phyloP scores from a whole-genome alignment of 2,113 vertebrate species.

The Mobula birostris region DNA sequence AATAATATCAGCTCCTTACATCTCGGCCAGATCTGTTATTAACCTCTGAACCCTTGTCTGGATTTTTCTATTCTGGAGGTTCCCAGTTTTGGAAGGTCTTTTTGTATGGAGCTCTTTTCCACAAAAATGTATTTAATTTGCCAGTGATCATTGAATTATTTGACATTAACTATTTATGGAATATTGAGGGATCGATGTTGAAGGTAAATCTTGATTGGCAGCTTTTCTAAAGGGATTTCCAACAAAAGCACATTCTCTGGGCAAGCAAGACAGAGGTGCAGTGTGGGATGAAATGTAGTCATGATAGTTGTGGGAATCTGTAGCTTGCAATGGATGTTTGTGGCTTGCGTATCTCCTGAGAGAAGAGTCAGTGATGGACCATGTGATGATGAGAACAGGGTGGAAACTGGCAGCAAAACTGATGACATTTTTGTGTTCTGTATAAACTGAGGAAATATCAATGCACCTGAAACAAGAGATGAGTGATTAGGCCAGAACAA shows the following conservation, averaged over 20 bases:
- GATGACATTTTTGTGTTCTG: no score
- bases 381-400: no score
- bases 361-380: no score
- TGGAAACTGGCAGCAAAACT: no score
- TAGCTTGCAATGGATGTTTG: no score
- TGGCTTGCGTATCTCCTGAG: no score
- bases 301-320: no score
- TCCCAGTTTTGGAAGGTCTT: not conserved
- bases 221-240: not conserved
- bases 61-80: not conserved
- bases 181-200: not conserved
- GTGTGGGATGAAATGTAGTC: no score
- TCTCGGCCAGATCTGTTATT: not conserved
- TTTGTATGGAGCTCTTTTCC: not conserved
- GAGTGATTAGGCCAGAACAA: no score
- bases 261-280: not conserved
- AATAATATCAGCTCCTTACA: not conserved
- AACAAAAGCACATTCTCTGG: not conserved
- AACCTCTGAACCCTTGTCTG: not conserved
- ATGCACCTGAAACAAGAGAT: no score
- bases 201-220: not conserved
- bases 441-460: no score
- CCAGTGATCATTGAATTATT: not conserved
- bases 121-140: not conserved
- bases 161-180: not conserved